Evolutionary conservation across 1,140 invertebrate species (phyloP).

Genomic region (Adelges cooleyi): DNA sequence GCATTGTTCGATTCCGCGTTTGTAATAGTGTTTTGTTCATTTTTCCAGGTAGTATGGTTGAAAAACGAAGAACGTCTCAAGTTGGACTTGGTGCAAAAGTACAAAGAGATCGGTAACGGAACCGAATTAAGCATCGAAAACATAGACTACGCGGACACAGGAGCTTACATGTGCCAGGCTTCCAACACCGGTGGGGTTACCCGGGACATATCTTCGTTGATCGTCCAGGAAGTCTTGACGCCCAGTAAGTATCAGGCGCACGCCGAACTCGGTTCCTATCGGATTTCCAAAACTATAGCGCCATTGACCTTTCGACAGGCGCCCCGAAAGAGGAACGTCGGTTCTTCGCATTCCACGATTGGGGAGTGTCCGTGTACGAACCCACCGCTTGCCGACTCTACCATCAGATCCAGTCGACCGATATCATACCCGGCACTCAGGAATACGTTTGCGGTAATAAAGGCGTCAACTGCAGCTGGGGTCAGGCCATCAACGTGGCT

Average conservation of each 20-base stretch:
- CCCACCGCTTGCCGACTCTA: conserved; percentile 58
- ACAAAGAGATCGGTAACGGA: conserved; percentile 56
- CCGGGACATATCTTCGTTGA: conserved; percentile 57
- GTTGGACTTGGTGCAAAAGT: conserved; percentile 45
- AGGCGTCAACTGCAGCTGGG: conserved; percentile 56
- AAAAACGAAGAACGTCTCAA: conserved; percentile 59
- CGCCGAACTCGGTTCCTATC: background rate
- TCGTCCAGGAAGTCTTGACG: conserved; percentile 56
- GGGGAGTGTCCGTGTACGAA: conserved; percentile 64
- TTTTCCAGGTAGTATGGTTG: conserved; percentile 50
- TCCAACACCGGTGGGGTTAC: conserved; percentile 56
- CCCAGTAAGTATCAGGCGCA: conserved; percentile 43
- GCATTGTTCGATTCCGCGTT: background rate
- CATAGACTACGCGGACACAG: conserved; percentile 59
- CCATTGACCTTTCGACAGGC: conserved; percentile 40
- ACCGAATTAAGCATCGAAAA: conserved; percentile 53
- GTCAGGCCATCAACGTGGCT: conserved; percentile 58
- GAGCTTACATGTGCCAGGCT: conserved; percentile 66
- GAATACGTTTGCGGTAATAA: conserved; percentile 60
- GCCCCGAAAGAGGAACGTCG: conserved; percentile 50
- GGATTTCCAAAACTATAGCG: no score
- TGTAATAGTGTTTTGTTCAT: background rate
- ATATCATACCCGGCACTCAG: conserved; percentile 61
- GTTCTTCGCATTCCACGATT: conserved; percentile 66
- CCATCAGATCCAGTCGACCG: conserved; percentile 60